Conservation (phyloP, 2,888 invertebrate genomes). For the Nomada lathburiana region DNA sequence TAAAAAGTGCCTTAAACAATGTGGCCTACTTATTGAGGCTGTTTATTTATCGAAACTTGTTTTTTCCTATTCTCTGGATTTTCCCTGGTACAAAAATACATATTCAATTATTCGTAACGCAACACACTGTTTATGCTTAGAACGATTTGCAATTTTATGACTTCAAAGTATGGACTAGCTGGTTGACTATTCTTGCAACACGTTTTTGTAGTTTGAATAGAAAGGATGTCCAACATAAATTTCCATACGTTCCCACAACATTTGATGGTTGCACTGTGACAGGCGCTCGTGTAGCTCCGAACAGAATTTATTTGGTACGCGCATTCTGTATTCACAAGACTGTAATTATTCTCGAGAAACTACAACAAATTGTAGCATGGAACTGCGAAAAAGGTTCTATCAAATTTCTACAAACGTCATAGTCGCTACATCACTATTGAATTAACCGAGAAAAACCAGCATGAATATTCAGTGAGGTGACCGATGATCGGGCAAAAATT, state of each 20-base stretch:
- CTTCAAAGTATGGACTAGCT: too few relatives aligned
- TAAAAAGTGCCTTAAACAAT: too few relatives aligned
- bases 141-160: background rate
- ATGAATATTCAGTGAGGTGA: background rate
- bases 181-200: too few relatives aligned
- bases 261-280: conserved; percentile 2
- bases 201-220: too few relatives aligned
- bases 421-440: background rate
- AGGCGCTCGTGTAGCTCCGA: conserved; percentile 4
- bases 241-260: background rate
- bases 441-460: background rate
- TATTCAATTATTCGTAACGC: background rate
- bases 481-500: background rate
- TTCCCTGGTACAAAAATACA: background rate
- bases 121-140: background rate
- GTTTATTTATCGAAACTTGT: too few relatives aligned
- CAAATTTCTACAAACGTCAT: background rate
- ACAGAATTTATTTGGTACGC: background rate
- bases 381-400: background rate
- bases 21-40: too few relatives aligned
- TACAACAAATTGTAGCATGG: background rate
- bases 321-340: background rate
- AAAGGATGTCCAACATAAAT: background rate
- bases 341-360: background rate
- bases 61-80: too few relatives aligned